These are phyloP conservation scores for Keiferia lycopersicella DNA, from an alignment of 2,888 invertebrate genomes.

Conservation along the genomic window DNA sequence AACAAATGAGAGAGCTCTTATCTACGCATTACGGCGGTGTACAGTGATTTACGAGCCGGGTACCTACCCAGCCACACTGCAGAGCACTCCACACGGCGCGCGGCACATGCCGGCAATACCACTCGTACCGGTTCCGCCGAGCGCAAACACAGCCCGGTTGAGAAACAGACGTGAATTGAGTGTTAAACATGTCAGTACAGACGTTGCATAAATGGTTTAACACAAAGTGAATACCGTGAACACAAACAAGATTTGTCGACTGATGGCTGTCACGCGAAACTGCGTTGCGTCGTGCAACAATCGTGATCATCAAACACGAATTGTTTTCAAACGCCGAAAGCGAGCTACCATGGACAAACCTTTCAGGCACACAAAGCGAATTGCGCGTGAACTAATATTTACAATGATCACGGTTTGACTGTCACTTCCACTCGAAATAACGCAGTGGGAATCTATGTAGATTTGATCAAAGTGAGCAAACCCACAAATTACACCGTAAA, in stretches of 20 bases:
- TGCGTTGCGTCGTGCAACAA: slow-evolving; percentile 23
- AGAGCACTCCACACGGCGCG: neutral
- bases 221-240: slow-evolving; percentile 39
- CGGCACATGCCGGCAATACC: slow-evolving; percentile 19
- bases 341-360: slow-evolving; percentile 41
- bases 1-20: slow-evolving; percentile 79
- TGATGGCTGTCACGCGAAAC: slow-evolving; percentile 40
- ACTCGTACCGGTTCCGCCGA: slow-evolving; percentile 58
- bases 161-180: slow-evolving; percentile 69
- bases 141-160: slow-evolving; percentile 63
- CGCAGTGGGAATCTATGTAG: slow-evolving; percentile 33
- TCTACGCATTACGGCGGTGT: slow-evolving; percentile 75
- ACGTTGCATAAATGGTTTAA: slow-evolving; percentile 60
- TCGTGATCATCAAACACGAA: slow-evolving; percentile 40
- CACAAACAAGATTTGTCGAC: slow-evolving; percentile 49
- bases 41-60: slow-evolving; percentile 72
- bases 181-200: slow-evolving; percentile 62
- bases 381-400: slow-evolving; percentile 44
- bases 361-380: slow-evolving; percentile 43
- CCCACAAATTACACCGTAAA: slow-evolving; percentile 45
- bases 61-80: slow-evolving; percentile 41
- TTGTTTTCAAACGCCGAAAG: slow-evolving; percentile 34
- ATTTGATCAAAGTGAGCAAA: slow-evolving; percentile 36
- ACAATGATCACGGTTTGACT: slow-evolving; percentile 35
- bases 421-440: slow-evolving; percentile 41